Percentiles rank a stretch among this genome's conserved stretches.
These are phyloP conservation scores for Bombylius major DNA, from an alignment of 2,888 invertebrate species.

Conservation along the genomic window DNA sequence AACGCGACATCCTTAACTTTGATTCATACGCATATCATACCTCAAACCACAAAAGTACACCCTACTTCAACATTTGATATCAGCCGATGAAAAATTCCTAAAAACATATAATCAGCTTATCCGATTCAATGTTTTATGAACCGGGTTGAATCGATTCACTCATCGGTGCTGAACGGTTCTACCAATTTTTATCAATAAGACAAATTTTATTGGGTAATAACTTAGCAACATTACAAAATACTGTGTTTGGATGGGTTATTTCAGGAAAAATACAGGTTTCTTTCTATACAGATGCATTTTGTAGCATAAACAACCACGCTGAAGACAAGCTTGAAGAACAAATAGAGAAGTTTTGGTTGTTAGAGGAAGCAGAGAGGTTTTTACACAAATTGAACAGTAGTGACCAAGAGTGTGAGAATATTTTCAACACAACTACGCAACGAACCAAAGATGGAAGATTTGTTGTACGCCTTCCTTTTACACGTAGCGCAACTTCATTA, in stretches of 20 bases:
- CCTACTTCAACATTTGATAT: too few relatives aligned
- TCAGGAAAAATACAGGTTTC: not conserved
- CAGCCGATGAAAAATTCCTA: constrained; percentile 12
- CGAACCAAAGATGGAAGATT: too few relatives aligned
- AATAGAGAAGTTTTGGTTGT: not conserved
- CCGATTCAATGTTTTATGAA: constrained; percentile 1
- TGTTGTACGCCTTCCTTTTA: not conserved
- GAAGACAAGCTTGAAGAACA: not conserved
- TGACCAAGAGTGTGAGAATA: not conserved
- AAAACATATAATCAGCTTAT: not conserved
- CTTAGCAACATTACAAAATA: constrained; percentile 1
- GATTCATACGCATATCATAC: too few relatives aligned
- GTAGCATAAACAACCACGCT: not conserved
- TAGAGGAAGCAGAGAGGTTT: not conserved
- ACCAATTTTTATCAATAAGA: not conserved
- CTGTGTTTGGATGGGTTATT: not conserved
- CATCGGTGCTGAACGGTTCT: constrained; percentile 1
- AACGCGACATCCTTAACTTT: too few relatives aligned
- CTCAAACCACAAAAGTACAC: too few relatives aligned
- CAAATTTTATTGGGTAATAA: not conserved
- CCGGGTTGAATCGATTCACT: not conserved
- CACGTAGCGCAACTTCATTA: not conserved
- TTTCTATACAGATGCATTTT: not conserved
- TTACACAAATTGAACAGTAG: not conserved
- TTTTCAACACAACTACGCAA: not conserved